Evolutionary conservation across 2,797 vertebrate species (phyloP).

Genomic region (Sebastes nivosus): DNA sequence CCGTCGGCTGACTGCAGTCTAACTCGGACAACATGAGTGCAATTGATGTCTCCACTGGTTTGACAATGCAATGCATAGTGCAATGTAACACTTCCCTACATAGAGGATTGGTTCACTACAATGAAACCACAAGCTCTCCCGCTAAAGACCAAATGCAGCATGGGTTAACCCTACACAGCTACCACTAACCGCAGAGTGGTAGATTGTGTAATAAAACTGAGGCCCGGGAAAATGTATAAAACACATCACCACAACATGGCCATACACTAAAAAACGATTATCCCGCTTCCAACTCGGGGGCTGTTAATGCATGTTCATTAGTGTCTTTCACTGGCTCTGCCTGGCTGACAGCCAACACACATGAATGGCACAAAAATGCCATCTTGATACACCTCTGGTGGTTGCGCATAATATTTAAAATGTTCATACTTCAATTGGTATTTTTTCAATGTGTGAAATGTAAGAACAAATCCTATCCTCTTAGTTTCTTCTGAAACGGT

Average conservation of each 20-base stretch:
- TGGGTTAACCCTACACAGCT: conserved; percentile 29
- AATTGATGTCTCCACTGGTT: conserved; percentile 44
- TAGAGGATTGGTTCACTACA: conserved; percentile 36
- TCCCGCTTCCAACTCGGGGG: neutral
- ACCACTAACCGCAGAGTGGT: conserved; percentile 45
- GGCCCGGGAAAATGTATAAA: conserved; percentile 30
- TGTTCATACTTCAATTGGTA: neutral
- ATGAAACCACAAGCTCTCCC: conserved; percentile 54
- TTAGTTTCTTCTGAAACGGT: neutral
- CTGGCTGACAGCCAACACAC: neutral
- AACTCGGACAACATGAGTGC: conserved; percentile 41
- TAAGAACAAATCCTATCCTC: neutral
- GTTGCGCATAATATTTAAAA: neutral
- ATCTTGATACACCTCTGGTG: neutral
- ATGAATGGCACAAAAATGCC: neutral
- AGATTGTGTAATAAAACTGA: conserved; percentile 41
- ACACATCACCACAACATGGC: conserved; percentile 27
- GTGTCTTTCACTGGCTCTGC: neutral
- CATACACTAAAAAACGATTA: neutral
- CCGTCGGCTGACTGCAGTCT: conserved; percentile 23
- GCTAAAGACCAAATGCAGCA: conserved; percentile 45
- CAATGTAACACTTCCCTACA: conserved; percentile 39
- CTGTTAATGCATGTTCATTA: neutral
- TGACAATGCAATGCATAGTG: conserved; percentile 44
- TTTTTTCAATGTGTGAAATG: neutral